Evolutionary conservation across 1,140 invertebrate genomes (phyloP), one percentile per base, ranked within the genome.

Genomic region (Trachymyrmex cornetzi): DNA sequence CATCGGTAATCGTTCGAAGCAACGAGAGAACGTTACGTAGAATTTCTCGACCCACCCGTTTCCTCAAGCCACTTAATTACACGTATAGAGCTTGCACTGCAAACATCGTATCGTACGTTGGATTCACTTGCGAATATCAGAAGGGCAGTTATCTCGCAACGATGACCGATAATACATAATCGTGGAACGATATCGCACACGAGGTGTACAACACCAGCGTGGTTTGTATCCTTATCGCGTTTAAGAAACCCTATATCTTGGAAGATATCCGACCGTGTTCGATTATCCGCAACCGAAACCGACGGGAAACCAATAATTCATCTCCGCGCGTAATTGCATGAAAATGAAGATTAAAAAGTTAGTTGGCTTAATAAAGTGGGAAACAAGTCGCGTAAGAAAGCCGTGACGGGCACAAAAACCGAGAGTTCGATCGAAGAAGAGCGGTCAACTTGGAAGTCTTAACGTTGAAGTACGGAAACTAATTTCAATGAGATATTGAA

Each of bases 291-390:
- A 30, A 57, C 22, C 64, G 50, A 71, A 57, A 27, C 48, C 61
- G 87, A 89, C 84, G 61, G 38, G 89, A 91, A 91, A 91, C 93
- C 87, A 85, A 88, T 93, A 94, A 94, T 94, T 94, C 93, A 94
- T 94, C 93, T 91, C 85, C 87, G 74, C 72, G 88, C 74, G 67
- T 94, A 93, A 95, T 94, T 94, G 92, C 92, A 88, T 79, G 90
- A 87, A 93, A 92, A 93, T 90, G 87, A 91, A 92, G 87, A 93
- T 94, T 94, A 92, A 94, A 93, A 93, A 92, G 92, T 92, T 91
- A 79, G 88, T 84, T 85, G 90, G 92, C 90, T 92, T 91, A 92
- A 93, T 88, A 89, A 92, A 19, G 55, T 61, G 38, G 30, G 88
- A 91, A 93, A 92, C 90, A 91, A 92, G 92, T 57, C 74, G 82